phyloP scores from a whole-genome alignment of 2,797 vertebrate species.

The Cyclura pinguis region DNA sequence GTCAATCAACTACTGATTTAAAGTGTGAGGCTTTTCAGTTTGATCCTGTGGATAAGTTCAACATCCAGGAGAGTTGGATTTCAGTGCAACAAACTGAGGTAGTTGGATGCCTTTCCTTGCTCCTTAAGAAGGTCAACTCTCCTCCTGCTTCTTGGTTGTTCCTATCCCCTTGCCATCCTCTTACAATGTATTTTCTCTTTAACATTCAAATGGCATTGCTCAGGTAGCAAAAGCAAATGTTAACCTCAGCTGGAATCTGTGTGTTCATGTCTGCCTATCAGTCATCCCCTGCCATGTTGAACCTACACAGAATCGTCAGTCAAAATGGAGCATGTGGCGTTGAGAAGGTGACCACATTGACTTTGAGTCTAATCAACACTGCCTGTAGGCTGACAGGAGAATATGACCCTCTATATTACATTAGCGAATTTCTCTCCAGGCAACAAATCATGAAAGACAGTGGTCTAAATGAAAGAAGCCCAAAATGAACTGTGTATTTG shows the following conservation, averaged over 20 bases:
- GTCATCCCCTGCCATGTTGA: not conserved
- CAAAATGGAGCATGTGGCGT: not conserved
- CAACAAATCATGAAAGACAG: conserved; percentile 1
- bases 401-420: conserved; percentile 8
- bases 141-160: not conserved
- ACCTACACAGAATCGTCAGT: not conserved
- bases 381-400: conserved; percentile 17
- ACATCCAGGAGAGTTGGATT: not conserved
- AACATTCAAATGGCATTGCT: not conserved
- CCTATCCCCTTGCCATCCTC: not conserved
- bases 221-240: not conserved
- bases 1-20: too few species aligned
- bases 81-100: not conserved
- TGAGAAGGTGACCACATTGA: not conserved
- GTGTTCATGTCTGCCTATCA: not conserved
- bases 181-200: not conserved
- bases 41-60: too few species aligned
- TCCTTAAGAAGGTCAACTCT: not conserved
- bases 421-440: not conserved
- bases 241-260: not conserved
- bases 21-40: not conserved
- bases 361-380: not conserved
- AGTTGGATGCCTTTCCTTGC: not conserved
- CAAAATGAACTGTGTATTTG: not conserved
- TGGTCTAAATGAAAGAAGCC: not conserved